These are phyloP conservation scores for Coryphaenoides rupestris DNA, from an alignment of 2,113 vertebrate genomes.

Conservation along the genomic window DNA sequence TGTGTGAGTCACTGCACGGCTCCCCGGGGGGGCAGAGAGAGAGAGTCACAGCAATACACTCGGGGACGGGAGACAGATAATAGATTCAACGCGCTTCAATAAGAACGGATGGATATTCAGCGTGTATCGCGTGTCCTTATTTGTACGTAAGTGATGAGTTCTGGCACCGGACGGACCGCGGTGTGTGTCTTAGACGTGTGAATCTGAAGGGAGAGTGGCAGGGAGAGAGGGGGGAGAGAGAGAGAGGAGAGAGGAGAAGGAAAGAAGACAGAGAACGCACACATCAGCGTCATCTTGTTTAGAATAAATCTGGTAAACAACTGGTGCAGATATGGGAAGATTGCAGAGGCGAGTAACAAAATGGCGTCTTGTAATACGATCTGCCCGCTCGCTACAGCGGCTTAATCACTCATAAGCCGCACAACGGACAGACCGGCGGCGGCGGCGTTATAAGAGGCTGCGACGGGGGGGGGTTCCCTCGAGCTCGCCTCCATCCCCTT, in stretches of 20 bases:
- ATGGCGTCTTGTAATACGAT: conserved; percentile 69
- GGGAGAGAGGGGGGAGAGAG: too few relatives aligned
- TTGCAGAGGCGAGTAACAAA: conserved; percentile 61
- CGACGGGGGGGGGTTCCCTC: conserved; percentile 14
- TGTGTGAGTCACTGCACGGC: too few relatives aligned
- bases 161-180: too few relatives aligned
- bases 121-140: too few relatives aligned
- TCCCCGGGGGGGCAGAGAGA: too few relatives aligned
- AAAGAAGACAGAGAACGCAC: too few relatives aligned
- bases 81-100: too few relatives aligned
- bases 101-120: too few relatives aligned
- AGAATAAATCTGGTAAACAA: conserved; percentile 56
- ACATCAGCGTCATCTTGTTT: conserved; percentile 43
- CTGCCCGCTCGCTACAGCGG: conserved; percentile 60
- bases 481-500: conserved; percentile 8
- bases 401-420: conserved; percentile 61
- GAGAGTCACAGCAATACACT: too few relatives aligned
- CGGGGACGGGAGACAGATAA: too few relatives aligned
- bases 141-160: too few relatives aligned
- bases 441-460: conserved; percentile 26
- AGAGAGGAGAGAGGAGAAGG: too few relatives aligned
- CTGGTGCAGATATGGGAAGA: conserved; percentile 60
- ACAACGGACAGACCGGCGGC: conserved; percentile 39
- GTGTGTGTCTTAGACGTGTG: conserved; percentile 38
- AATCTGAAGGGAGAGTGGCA: conserved; percentile 66